phyloP scores from a whole-genome alignment of 1,140 invertebrate genomes.

The Leptinotarsa undecemlineata region DNA sequence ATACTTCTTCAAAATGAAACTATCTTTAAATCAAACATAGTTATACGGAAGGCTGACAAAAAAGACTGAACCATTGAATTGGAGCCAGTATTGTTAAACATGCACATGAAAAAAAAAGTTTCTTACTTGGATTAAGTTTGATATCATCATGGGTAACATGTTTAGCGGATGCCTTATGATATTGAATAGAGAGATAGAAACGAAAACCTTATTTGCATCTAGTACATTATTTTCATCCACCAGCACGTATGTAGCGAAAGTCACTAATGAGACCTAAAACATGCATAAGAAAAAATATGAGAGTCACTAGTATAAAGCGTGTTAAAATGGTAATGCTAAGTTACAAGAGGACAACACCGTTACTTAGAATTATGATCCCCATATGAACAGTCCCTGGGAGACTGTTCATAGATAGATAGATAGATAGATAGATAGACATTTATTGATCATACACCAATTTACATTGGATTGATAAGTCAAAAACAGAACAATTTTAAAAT shows the following conservation, averaged over 20 bases:
- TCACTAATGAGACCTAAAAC: conserved; percentile 66
- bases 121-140: conserved; percentile 85
- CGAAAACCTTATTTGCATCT: conserved; percentile 91
- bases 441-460: too few relatives aligned
- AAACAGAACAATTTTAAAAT: too few relatives aligned
- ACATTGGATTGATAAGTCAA: too few relatives aligned
- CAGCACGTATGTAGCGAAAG: conserved; percentile 89
- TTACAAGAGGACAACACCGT: conserved; percentile 11
- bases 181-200: conserved; percentile 96
- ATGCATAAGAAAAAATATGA: conserved; percentile 40
- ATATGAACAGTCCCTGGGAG: not conserved
- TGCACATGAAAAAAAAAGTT: conserved; percentile 24
- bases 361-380: conserved; percentile 13
- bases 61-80: too few relatives aligned
- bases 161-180: conserved; percentile 92
- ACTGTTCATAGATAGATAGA: too few relatives aligned
- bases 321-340: not conserved
- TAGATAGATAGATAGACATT: too few relatives aligned
- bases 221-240: conserved; percentile 81
- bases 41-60: too few relatives aligned
- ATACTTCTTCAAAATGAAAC: not conserved
- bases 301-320: not conserved
- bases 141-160: conserved; percentile 88
- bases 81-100: not conserved
- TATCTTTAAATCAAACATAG: too few relatives aligned